Conservation (phyloP, 1,140 invertebrate genomes). For the Lerema accius region DNA sequence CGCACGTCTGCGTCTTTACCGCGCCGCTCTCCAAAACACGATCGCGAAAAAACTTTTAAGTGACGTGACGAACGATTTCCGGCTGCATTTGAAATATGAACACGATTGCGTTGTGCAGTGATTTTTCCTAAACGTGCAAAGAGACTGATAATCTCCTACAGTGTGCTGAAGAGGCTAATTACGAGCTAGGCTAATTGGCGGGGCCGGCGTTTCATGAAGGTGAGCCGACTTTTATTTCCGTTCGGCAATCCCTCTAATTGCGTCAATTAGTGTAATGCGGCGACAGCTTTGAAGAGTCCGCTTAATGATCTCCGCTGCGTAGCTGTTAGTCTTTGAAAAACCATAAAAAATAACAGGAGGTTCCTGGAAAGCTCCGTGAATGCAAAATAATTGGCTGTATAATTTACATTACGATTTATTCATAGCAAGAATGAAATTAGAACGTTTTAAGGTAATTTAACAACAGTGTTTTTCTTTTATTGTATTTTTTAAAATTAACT, state of each 20-base stretch:
- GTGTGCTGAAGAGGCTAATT: conserved; percentile 76
- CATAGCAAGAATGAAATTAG: conserved; percentile 7
- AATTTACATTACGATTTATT: conserved; percentile 24
- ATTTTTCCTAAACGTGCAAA: conserved; percentile 56
- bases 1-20: conserved; percentile 39
- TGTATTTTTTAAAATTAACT: no score
- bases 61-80: conserved; percentile 58
- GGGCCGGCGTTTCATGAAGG: conserved; percentile 81
- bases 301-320: conserved; percentile 71
- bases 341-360: conserved; percentile 49
- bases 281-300: conserved; percentile 78
- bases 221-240: conserved; percentile 81
- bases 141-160: conserved; percentile 59
- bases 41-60: conserved; percentile 79
- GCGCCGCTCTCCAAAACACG: conserved; percentile 41
- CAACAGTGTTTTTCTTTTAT: background rate
- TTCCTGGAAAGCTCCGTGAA: conserved; percentile 27
- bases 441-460: background rate
- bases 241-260: conserved; percentile 82
- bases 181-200: conserved; percentile 78
- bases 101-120: conserved; percentile 65
- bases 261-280: conserved; percentile 82
- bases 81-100: conserved; percentile 54
- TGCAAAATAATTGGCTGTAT: conserved; percentile 26
- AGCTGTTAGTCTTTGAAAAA: conserved; percentile 61